Conservation (phyloP, 2,113 vertebrate genomes). For the Callocephalon fimbriatum region DNA sequence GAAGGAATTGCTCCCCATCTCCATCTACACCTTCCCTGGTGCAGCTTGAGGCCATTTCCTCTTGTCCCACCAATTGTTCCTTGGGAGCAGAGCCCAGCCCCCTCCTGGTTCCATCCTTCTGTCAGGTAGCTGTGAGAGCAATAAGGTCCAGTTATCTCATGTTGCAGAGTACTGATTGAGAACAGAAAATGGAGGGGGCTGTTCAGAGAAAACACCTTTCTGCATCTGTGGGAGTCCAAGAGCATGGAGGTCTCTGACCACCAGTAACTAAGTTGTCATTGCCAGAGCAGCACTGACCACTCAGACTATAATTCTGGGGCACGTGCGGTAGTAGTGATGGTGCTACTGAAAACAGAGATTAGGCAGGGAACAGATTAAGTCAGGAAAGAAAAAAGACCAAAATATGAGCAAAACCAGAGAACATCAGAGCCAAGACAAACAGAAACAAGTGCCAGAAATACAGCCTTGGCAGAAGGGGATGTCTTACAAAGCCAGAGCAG, state of each 20-base stretch:
- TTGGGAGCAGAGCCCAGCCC: background rate
- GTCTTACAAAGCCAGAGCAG: background rate
- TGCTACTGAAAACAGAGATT: background rate
- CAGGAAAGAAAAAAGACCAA: background rate
- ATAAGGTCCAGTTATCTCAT: background rate
- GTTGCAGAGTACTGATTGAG: rapidly evolving
- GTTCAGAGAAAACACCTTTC: background rate
- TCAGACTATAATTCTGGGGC: background rate
- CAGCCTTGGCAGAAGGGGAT: background rate
- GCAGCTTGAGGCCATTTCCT: background rate
- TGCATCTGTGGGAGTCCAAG: background rate
- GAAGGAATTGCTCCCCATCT: background rate
- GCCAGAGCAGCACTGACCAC: background rate
- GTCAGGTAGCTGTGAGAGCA: background rate
- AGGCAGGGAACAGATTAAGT: background rate
- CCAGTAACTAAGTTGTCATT: background rate
- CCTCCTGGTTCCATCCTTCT: background rate
- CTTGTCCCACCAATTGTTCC: background rate
- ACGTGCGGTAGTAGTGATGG: background rate
- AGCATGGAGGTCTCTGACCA: background rate
- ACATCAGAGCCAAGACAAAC: background rate
- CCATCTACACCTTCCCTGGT: no score
- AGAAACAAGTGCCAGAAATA: background rate
- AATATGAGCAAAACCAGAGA: background rate
- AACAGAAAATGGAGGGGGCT: background rate